A percentile compares a stretch with the other conserved stretches of the same genome.
Evolutionary conservation across 2,797 vertebrate genomes (phyloP).

Genomic region (Anas acuta): DNA sequence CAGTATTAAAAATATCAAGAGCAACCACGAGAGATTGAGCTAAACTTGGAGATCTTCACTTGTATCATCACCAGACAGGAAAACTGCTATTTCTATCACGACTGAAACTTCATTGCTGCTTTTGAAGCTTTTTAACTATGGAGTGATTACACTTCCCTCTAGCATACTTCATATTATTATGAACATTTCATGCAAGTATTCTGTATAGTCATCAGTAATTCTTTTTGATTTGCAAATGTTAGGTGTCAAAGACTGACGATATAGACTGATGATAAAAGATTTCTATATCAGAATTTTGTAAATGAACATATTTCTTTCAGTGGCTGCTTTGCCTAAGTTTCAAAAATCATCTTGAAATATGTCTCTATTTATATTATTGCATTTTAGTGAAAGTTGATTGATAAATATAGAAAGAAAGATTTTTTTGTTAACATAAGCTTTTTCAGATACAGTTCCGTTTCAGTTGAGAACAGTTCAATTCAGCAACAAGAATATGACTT

Average conservation of each 20-base stretch:
- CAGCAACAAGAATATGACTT: not conserved
- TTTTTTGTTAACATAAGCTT: not conserved
- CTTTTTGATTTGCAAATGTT: conserved; percentile 27
- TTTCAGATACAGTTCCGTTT: not conserved
- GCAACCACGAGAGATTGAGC: not conserved
- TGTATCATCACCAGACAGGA: not conserved
- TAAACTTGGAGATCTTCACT: not conserved
- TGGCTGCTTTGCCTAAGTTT: not conserved
- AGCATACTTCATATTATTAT: conserved; percentile 1
- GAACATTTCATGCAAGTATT: conserved; percentile 2
- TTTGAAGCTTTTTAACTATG: conserved; percentile 54
- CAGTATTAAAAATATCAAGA: conserved; percentile 27
- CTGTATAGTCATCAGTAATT: conserved; percentile 48
- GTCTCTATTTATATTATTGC: not conserved
- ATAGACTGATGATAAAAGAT: not conserved
- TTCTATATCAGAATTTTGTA: conserved; percentile 11
- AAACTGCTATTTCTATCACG: conserved; percentile 18
- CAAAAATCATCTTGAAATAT: not conserved
- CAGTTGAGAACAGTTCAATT: not conserved
- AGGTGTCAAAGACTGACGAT: not conserved
- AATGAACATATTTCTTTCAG: not conserved
- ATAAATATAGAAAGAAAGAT: not conserved
- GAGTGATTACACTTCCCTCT: conserved; percentile 17
- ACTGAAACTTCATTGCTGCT: conserved; percentile 14
- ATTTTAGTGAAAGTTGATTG: not conserved